Evolutionary conservation across 2,113 vertebrate genomes (phyloP), one percentile per base, ranked within the genome.

Genomic region (Pithys albifrons): DNA sequence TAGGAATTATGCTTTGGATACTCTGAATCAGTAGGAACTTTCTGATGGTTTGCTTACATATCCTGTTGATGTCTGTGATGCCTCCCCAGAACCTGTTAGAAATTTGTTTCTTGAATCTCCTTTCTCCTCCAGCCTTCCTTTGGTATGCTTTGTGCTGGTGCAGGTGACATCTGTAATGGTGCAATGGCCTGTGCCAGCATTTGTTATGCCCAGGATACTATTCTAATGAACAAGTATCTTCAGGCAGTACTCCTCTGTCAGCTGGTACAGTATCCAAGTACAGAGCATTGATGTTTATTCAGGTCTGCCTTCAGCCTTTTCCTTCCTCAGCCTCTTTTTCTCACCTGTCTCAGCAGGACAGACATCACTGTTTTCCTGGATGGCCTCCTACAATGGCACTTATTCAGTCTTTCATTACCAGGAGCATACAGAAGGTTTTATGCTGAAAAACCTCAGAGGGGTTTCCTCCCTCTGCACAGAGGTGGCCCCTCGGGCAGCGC

Each of bases 151-250:
- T 69, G 29, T 85, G 29, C 48, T 66, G 52, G 25, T 67, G 46
- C 1, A 1, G 35, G 23, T 43, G 61, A 45, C 43, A 33, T 27
- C 51, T 87, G 18, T 67, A 70, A 10, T 0, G 0, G 43, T 74
- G 54, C 5, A 0, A 33, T n/a, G 28, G 23, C 17, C 80, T 37
- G 29, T 84, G 51, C 51, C n/a, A 64, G 27, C 19, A 37, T 57
- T 81, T 71, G 14, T 7, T 80, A 9, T 12, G 12, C 25, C 24
- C 22, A 9, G 51, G 17, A 15, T 78, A 19, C 5, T 14, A 3
- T 64, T 76, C 88, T 58, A 78, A 37, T 58, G 59, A 71, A 49
- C 19, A 74, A 6, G 52, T 95, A 46, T 49, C 75, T 76, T 52
- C 55, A 58, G 54, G 31, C 45, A 28, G 0, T 65, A 65, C 27